Evolutionary conservation across 2,113 vertebrate genomes (phyloP).

Genomic region (Limnothrissa miodon): DNA sequence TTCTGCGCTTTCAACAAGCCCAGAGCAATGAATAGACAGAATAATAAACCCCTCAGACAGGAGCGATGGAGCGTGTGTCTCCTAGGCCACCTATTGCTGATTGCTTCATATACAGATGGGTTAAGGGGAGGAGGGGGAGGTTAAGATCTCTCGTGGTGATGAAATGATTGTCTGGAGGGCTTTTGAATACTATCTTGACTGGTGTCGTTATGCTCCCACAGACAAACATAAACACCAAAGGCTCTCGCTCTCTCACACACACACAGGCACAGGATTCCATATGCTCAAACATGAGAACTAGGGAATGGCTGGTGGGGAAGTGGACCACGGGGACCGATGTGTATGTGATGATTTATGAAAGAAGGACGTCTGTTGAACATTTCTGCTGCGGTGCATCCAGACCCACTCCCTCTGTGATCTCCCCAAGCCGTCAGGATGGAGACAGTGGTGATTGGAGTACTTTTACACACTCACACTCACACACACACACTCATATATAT

Average conservation of each 20-base stretch:
- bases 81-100: neutral
- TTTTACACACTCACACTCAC: neutral
- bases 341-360: neutral
- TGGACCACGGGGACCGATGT: neutral
- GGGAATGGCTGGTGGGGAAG: neutral
- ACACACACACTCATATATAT: neutral
- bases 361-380: neutral
- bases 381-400: neutral
- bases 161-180: neutral
- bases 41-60: neutral
- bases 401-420: neutral
- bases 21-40: neutral
- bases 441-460: neutral
- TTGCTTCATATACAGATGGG: conserved; percentile 5
- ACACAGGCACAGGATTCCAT: neutral
- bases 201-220: neutral
- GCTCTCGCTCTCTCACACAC: neutral
- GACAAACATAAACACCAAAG: neutral
- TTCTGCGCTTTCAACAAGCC: conserved; percentile 4
- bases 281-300: neutral
- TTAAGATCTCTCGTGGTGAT: neutral
- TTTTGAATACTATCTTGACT: neutral
- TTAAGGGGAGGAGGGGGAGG: neutral
- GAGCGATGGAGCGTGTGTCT: neutral
- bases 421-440: neutral